Evolutionary conservation across 1,140 invertebrate genomes (phyloP), one percentile per base, ranked within the genome.

Genomic region (Drosophila seguyi): DNA sequence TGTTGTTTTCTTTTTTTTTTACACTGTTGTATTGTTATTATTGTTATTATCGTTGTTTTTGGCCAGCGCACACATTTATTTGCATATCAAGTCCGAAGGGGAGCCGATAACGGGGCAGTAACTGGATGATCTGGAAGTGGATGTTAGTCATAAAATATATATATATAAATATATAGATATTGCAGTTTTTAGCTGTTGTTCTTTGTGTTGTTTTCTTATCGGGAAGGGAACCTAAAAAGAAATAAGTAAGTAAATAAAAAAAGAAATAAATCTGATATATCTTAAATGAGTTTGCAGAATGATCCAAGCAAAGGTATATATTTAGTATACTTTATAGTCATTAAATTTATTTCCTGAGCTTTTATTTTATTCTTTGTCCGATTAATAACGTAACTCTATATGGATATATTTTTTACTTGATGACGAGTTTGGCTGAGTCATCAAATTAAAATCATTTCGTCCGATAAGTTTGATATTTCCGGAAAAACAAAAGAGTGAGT

Each of bases 61-160:
- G 82, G 78, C 66, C 67, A 81, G 74, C 59, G 67, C 73, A 38
- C 72, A 38, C 75, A 86, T 86, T 86, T 86, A 86, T 86, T 86
- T 86, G 84, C 83, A 86, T 86, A 86, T 86, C 79, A 88, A 77
- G 67, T 72, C 20, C 16, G 8, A 36, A 45, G n/a, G 48, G n/a
- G 16, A 27, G 29, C 14, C 52, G 38, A 48, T n/a, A 25, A 42
- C n/a, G 25, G 36, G 71, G 55, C 42, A 38, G 55, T 68, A 59
- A 59, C 56, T 62, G 31, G 56, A 62, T 50, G 68, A 73, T 74
- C 58, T 55, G 52, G 36, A 55, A 38, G 34, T 38, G 52, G 52
- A 56, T 42, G 36, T 77, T 76, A 68, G 73, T 57, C 73, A 72
- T 58, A 58, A 25, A 25, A 25, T 22, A 22, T n/a, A 38, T 36